These are phyloP conservation scores for Zoroaster sp. DNA, from an alignment of 53 echinoderm and acorn worm species.

Conservation along the genomic window DNA sequence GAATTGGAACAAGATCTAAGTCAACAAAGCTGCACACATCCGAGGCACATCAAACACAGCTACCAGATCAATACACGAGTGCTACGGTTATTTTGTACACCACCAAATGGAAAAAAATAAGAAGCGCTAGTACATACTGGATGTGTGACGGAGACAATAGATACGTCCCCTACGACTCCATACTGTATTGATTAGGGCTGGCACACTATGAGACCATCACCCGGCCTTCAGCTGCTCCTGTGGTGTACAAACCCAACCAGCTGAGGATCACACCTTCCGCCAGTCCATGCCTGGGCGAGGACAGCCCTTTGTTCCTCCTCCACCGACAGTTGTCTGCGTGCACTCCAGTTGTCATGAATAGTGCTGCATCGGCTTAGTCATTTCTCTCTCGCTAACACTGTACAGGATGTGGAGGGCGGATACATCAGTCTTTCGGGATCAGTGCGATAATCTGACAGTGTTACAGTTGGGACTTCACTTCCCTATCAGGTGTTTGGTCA, in stretches of 20 bases:
- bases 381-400: background rate
- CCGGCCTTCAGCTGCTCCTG: background rate
- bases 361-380: background rate
- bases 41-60: slow-evolving; percentile 31
- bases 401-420: background rate
- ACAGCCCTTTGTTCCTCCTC: slow-evolving; percentile 10
- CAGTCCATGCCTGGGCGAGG: background rate
- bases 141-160: slow-evolving; percentile 47
- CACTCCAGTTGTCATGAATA: slow-evolving; percentile 5
- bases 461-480: background rate
- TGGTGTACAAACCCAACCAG: background rate
- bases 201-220: slow-evolving; percentile 15
- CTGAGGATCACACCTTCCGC: slow-evolving; percentile 42
- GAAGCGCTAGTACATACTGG: background rate
- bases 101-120: background rate
- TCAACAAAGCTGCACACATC: background rate
- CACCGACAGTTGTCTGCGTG: background rate
- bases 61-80: slow-evolving; percentile 22
- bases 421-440: background rate
- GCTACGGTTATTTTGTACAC: background rate
- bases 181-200: slow-evolving; percentile 41
- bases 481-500: slow-evolving; percentile 27
- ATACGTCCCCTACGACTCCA: background rate
- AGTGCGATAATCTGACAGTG: background rate
- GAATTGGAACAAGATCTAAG: slow-evolving; percentile 34